Percentiles rank a stretch among this genome's conserved stretches.
These are phyloP conservation scores for Ceuthmochares aereus DNA, from an alignment of 2,113 vertebrate species.

Conservation along the genomic window DNA sequence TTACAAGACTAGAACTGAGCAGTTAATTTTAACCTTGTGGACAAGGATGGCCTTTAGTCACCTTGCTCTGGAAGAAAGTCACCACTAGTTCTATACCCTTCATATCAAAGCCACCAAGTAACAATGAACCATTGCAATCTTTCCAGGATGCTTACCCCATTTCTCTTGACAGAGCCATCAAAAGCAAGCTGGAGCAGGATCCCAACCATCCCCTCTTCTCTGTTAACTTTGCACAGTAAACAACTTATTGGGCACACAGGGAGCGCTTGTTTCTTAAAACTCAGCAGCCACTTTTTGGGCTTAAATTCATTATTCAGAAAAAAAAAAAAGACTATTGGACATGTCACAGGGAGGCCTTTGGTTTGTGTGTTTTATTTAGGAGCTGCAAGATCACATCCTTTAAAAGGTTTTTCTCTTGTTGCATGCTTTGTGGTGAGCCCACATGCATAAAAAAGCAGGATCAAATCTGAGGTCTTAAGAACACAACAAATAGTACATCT, in stretches of 20 bases:
- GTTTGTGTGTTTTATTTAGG: background rate
- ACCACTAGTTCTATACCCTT: background rate
- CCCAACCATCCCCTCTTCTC: background rate
- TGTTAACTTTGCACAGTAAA: background rate
- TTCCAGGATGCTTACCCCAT: background rate
- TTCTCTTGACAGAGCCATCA: background rate
- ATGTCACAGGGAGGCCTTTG: background rate
- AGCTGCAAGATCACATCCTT: background rate
- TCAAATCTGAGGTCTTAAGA: background rate
- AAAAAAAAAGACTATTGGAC: background rate
- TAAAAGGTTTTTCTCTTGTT: background rate
- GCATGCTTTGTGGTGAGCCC: background rate
- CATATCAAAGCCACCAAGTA: background rate
- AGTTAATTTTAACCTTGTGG: background rate
- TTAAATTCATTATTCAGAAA: background rate
- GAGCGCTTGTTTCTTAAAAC: background rate
- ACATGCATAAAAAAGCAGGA: background rate
- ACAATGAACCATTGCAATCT: background rate
- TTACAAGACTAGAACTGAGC: background rate
- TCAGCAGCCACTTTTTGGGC: background rate
- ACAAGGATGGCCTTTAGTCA: background rate
- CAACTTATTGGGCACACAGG: background rate
- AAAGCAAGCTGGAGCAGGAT: background rate
- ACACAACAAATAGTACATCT: background rate
- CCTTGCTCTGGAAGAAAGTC: background rate